These are phyloP conservation scores for Burhinus bistriatus DNA, from an alignment of 2,113 vertebrate genomes.

Conservation along the genomic window DNA sequence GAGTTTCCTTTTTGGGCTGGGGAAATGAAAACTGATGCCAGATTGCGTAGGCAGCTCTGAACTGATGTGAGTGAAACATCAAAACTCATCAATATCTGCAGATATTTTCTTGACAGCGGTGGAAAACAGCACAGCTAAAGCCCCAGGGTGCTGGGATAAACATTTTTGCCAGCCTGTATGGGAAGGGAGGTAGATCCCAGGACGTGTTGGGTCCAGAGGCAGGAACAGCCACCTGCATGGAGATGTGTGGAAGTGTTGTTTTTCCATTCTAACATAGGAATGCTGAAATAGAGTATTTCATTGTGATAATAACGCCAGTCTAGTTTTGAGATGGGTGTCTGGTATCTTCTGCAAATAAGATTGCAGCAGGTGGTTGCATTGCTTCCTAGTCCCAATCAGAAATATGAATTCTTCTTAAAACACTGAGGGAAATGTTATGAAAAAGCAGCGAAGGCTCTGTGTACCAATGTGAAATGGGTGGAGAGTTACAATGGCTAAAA, in stretches of 20 bases:
- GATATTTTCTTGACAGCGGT: neutral
- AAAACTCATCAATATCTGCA: neutral
- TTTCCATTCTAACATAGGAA: neutral
- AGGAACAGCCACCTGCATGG: neutral
- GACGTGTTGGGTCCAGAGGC: neutral
- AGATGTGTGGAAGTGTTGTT: neutral
- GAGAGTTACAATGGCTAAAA: neutral
- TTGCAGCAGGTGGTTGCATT: neutral
- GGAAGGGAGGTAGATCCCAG: neutral
- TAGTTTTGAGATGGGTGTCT: neutral
- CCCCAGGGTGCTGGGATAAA: neutral
- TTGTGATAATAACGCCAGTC: neutral
- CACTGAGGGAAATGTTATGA: neutral
- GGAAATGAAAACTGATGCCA: neutral
- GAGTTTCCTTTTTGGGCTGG: neutral
- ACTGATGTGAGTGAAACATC: neutral
- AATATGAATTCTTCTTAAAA: neutral
- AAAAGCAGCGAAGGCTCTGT: neutral
- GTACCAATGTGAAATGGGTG: accelerated
- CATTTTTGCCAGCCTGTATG: neutral
- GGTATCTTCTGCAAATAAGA: neutral
- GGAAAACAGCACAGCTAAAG: neutral
- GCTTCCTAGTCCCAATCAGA: neutral
- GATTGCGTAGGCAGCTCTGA: neutral
- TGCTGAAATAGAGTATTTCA: neutral